phyloP scores from a whole-genome alignment of 1,140 invertebrate genomes.

The Penaeus indicus region DNA sequence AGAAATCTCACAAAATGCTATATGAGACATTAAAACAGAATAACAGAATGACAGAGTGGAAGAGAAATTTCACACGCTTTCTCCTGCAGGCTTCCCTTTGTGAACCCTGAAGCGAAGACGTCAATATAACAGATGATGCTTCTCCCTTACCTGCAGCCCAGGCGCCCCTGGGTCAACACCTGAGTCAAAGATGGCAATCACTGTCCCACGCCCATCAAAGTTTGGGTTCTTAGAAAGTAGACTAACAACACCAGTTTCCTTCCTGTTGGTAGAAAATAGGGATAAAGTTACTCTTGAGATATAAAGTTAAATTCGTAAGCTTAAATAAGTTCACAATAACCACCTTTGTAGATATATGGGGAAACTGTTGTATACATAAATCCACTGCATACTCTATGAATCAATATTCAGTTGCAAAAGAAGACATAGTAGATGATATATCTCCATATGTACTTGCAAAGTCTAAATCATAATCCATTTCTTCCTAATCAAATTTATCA shows the following conservation, averaged over 20 bases:
- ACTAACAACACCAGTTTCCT: conserved; percentile 90
- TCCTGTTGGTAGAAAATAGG: conserved; percentile 79
- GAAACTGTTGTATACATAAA: too few species aligned
- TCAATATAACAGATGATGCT: not conserved
- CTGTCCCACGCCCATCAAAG: conserved; percentile 91
- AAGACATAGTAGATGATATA: too few species aligned
- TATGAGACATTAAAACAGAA: too few species aligned
- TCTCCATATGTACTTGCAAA: too few species aligned
- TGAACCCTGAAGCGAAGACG: not conserved
- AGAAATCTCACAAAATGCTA: not conserved
- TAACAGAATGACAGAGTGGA: not conserved
- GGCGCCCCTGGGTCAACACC: conserved; percentile 96
- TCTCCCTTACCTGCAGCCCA: conserved; percentile 85
- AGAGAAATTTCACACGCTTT: too few species aligned
- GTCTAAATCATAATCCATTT: too few species aligned
- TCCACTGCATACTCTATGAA: too few species aligned
- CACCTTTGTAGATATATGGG: not conserved
- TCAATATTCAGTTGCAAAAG: too few species aligned
- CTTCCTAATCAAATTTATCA: too few species aligned
- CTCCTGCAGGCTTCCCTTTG: not conserved
- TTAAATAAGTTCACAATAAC: not conserved
- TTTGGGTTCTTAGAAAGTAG: conserved; percentile 93
- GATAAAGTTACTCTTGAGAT: not conserved
- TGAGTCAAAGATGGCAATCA: conserved; percentile 92
- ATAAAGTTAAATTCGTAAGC: not conserved